These are phyloP conservation scores for Phyllostomus hastatus DNA, from an alignment of 2,113 vertebrate species.

Conservation along the genomic window DNA sequence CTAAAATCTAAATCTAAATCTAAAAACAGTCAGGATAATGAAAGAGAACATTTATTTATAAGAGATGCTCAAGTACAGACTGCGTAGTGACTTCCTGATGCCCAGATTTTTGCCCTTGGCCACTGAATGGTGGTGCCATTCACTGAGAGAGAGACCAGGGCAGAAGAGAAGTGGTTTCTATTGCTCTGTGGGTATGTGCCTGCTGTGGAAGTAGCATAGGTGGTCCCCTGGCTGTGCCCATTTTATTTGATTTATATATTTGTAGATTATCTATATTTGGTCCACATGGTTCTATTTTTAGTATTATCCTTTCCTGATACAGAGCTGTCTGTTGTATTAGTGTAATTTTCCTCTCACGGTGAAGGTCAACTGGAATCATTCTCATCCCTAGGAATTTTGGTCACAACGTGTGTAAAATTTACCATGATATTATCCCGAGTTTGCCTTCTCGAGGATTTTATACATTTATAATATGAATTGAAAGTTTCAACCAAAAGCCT, in stretches of 20 bases:
- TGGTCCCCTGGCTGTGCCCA: neutral
- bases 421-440: neutral
- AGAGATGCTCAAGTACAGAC: neutral
- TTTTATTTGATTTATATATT: neutral
- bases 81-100: neutral
- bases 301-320: neutral
- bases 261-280: neutral
- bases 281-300: neutral
- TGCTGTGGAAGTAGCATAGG: too few relatives aligned
- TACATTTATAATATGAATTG: neutral
- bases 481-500: neutral
- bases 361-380: neutral
- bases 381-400: neutral
- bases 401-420: neutral
- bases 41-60: neutral
- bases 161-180: neutral
- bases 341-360: neutral
- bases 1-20: too few relatives aligned
- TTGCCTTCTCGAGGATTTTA: neutral
- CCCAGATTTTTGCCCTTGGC: neutral
- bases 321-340: neutral
- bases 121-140: neutral
- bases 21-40: neutral
- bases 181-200: neutral
- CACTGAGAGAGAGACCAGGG: neutral